A percentile compares a stretch with the other conserved stretches of the same genome.
Evolutionary conservation across 2,888 invertebrate species (phyloP).

Genomic region (Limenitis camilla): DNA sequence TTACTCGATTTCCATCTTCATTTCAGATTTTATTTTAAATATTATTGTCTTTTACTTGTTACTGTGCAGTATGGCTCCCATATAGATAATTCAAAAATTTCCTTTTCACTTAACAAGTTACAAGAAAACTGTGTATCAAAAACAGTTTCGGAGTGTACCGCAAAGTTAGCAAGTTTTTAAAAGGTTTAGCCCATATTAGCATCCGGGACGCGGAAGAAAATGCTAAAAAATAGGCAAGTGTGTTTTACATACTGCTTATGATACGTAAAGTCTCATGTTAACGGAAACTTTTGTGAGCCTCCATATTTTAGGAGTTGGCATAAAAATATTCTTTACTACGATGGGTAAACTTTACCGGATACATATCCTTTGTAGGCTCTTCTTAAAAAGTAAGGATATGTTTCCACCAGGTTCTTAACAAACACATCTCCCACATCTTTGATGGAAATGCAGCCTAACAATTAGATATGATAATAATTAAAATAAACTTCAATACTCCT

Average conservation of each 20-base stretch:
- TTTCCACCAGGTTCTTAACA: no score
- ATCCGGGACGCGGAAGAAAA: conserved; percentile 42
- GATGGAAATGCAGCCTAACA: no score
- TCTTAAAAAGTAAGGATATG: no score
- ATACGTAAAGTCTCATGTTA: conserved; percentile 11
- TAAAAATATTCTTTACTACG: background rate
- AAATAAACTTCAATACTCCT: no score
- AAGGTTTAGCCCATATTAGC: conserved; percentile 52
- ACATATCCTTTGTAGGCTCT: no score
- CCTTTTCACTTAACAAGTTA: conserved; percentile 11
- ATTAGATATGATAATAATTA: no score
- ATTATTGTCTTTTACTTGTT: no score
- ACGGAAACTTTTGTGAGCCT: conserved; percentile 3
- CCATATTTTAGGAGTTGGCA: conserved; percentile 2
- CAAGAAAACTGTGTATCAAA: conserved; percentile 32
- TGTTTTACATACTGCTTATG: conserved; percentile 2
- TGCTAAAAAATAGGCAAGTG: conserved; percentile 8
- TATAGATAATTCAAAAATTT: background rate
- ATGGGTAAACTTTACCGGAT: no score
- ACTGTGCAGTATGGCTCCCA: no score
- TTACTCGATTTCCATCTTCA: no score
- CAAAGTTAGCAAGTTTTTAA: conserved; percentile 25
- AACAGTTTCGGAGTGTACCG: conserved; percentile 6
- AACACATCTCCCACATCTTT: no score
- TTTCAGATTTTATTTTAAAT: no score